Conservation (phyloP, 2,113 vertebrate species). For the Sigmodon hispidus region DNA sequence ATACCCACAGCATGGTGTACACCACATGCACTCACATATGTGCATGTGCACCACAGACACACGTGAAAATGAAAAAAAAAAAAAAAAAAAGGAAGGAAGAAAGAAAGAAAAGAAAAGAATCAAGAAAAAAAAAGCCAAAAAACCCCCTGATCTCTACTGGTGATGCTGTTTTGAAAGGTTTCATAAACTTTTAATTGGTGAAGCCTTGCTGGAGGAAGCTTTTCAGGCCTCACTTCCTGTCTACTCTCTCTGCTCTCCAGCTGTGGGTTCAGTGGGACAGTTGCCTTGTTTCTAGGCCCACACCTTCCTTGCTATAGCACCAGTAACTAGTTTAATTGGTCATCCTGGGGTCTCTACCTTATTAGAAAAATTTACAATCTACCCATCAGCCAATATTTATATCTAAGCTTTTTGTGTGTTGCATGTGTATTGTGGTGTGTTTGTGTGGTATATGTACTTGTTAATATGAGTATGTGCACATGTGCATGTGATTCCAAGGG, state of each 20-base stretch:
- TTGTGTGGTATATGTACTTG: neutral
- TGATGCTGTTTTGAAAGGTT: neutral
- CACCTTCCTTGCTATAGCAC: neutral
- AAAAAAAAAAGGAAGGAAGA: neutral
- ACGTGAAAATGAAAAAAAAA: neutral
- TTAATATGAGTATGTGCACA: neutral
- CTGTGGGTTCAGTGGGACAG: neutral
- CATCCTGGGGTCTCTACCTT: neutral
- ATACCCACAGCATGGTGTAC: too few relatives aligned
- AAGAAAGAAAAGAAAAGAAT: neutral
- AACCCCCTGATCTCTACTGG: neutral
- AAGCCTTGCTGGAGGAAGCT: neutral
- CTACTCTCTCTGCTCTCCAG: rapidly evolving
- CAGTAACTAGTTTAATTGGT: neutral
- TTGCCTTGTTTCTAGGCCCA: neutral
- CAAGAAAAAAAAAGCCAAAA: neutral
- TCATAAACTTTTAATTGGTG: neutral
- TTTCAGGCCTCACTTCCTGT: neutral
- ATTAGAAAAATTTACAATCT: slow-evolving; percentile 42
- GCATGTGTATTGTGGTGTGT: neutral
- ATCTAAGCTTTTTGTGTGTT: neutral
- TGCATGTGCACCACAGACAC: too few relatives aligned
- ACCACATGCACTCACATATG: too few relatives aligned
- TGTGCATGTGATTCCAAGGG: neutral
- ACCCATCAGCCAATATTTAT: neutral